Percentiles rank a stretch among this genome's conserved stretches.
These are phyloP conservation scores for Drosophila nigrodunni DNA, from an alignment of 1,140 invertebrate genomes.

Conservation along the genomic window DNA sequence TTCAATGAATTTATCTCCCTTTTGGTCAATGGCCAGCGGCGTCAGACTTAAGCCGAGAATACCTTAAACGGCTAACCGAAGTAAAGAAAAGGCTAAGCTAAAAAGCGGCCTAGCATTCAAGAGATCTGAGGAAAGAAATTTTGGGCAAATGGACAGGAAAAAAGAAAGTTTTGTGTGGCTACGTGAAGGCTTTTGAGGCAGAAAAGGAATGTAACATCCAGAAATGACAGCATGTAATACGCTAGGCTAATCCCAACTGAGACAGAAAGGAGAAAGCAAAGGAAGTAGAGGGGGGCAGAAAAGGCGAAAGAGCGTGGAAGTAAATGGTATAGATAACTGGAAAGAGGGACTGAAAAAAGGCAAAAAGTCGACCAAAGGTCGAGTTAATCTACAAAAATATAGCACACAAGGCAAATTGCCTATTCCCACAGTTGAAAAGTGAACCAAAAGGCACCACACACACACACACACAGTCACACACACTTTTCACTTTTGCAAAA, in stretches of 20 bases:
- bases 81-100: constrained; percentile 26
- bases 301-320: background rate
- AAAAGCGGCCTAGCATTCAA: constrained; percentile 5
- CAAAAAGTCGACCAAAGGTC: constrained; percentile 60
- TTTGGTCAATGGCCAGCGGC: constrained; percentile 14
- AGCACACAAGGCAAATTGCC: constrained; percentile 16
- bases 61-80: constrained; percentile 54
- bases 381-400: constrained; percentile 64
- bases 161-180: constrained; percentile 27
- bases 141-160: background rate
- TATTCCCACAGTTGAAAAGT: constrained; percentile 24
- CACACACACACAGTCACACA: background rate
- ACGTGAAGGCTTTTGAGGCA: constrained; percentile 24
- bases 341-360: constrained; percentile 5
- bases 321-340: background rate
- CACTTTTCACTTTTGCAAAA: constrained; percentile 10
- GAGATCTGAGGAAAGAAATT: constrained; percentile 21
- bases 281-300: background rate
- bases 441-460: constrained; percentile 12
- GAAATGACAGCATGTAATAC: constrained; percentile 46
- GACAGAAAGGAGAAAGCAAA: background rate
- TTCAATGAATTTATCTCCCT: constrained; percentile 7
- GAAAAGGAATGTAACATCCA: constrained; percentile 31
- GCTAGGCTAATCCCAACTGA: constrained; percentile 22
- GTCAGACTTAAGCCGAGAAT: constrained; percentile 49